Conservation (phyloP, 2,113 vertebrate species). For the Gracilinanus agilis region DNA sequence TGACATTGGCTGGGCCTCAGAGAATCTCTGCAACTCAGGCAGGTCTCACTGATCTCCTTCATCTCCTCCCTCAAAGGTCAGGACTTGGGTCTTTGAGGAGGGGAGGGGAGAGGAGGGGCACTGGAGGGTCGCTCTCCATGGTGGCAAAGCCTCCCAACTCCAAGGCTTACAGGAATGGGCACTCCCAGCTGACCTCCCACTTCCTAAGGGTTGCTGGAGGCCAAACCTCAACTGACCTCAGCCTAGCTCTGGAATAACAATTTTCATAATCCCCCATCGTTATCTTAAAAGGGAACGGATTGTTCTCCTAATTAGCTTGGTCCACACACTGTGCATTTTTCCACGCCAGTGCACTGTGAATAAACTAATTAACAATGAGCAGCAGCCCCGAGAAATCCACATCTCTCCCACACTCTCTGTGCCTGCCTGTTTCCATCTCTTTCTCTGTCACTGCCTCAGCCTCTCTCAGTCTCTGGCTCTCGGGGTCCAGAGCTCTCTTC, state of each 20-base stretch:
- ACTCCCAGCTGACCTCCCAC: slow-evolving; percentile 80
- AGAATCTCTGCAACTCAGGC: neutral
- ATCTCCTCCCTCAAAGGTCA: neutral
- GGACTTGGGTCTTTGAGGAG: neutral
- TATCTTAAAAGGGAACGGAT: slow-evolving; percentile 85
- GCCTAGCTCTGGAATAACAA: slow-evolving; percentile 84
- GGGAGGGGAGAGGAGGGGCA: neutral
- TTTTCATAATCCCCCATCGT: slow-evolving; percentile 86
- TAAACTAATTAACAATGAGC: slow-evolving; percentile 87
- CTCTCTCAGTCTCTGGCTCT: neutral
- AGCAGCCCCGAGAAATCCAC: slow-evolving; percentile 84
- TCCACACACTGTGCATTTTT: slow-evolving; percentile 84
- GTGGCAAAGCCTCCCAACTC: neutral
- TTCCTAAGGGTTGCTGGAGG: slow-evolving; percentile 80
- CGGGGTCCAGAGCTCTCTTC: neutral
- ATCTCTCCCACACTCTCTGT: slow-evolving; percentile 78
- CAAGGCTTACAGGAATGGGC: neutral
- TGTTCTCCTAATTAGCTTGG: slow-evolving; percentile 86
- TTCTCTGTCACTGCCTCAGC: slow-evolving; percentile 26
- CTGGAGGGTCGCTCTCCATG: slow-evolving; percentile 8
- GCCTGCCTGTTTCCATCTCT: slow-evolving; percentile 44
- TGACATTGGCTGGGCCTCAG: neutral
- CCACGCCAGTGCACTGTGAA: slow-evolving; percentile 84
- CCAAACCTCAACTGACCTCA: slow-evolving; percentile 82
- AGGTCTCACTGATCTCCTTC: neutral